phyloP scores from a whole-genome alignment of 1,140 invertebrate genomes.

The Homalodisca vitripennis region DNA sequence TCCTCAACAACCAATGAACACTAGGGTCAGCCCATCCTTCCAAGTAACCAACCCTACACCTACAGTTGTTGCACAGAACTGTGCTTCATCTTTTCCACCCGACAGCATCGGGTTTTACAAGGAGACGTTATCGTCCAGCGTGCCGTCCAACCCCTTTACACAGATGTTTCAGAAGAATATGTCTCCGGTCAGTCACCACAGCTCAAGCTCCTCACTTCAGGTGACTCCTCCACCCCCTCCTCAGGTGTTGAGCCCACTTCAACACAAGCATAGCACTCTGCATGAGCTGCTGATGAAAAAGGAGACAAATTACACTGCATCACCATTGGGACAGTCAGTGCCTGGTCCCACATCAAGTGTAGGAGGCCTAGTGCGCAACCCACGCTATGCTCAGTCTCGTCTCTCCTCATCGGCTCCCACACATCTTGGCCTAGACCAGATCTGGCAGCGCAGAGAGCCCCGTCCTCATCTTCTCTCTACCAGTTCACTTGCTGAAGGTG shows the following conservation, averaged over 20 bases:
- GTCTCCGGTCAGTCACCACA: constrained; percentile 51
- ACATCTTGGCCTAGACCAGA: constrained; percentile 72
- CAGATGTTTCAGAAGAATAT: constrained; percentile 38
- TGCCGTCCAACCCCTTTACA: constrained; percentile 32
- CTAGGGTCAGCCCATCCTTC: constrained; percentile 23
- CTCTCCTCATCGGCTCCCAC: constrained; percentile 83
- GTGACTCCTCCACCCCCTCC: constrained; percentile 41
- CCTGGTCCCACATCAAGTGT: constrained; percentile 44
- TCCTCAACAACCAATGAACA: constrained; percentile 12
- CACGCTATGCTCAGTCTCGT: constrained; percentile 51
- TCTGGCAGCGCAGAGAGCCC: constrained; percentile 82
- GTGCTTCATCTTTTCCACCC: constrained; percentile 40
- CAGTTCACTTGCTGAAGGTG: constrained; percentile 78
- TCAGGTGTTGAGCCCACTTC: constrained; percentile 47
- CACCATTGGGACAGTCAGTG: constrained; percentile 60
- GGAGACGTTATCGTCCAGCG: constrained; percentile 29
- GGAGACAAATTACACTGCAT: constrained; percentile 48
- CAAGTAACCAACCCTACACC: constrained; percentile 11
- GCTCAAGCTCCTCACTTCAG: constrained; percentile 51
- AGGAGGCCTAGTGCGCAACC: constrained; percentile 23
- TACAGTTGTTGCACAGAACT: background rate
- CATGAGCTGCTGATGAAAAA: constrained; percentile 68
- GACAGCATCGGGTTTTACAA: constrained; percentile 34
- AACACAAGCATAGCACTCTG: constrained; percentile 53
- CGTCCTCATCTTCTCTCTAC: constrained; percentile 84